A percentile compares a stretch with the other conserved stretches of the same genome.
Evolutionary conservation across 1,140 invertebrate genomes (phyloP).

Genomic region (Parasteatoda tepidariorum): DNA sequence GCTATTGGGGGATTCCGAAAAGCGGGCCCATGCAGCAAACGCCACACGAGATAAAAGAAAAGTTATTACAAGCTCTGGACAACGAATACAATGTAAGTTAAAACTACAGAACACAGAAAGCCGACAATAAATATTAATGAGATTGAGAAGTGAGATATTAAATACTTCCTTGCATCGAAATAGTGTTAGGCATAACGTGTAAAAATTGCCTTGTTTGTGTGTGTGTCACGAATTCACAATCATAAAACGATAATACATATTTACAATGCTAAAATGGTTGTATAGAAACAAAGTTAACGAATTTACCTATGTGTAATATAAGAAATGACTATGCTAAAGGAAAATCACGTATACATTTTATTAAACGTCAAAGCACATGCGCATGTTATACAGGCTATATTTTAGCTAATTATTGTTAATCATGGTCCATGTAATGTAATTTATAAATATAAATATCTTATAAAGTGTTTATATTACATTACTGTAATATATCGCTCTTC

Average conservation of each 20-base stretch:
- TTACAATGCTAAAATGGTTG: too few relatives aligned
- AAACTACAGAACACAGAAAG: not conserved
- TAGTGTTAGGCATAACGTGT: constrained; percentile 56
- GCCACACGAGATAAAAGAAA: constrained; percentile 75
- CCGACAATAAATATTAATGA: not conserved
- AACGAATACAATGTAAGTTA: constrained; percentile 75
- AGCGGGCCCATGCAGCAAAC: constrained; percentile 72
- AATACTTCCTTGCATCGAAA: not conserved
- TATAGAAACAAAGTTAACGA: too few relatives aligned
- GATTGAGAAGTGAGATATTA: not conserved
- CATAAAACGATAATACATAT: not conserved
- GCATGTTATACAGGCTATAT: not conserved
- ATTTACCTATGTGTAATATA: not conserved
- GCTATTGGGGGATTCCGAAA: constrained; percentile 49
- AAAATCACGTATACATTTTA: not conserved
- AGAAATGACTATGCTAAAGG: not conserved
- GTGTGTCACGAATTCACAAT: not conserved
- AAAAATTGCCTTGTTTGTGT: not conserved
- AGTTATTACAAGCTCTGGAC: constrained; percentile 75
- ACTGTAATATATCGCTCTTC: not conserved
- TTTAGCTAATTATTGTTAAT: not conserved
- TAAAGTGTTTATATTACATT: not conserved
- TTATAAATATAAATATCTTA: not conserved
- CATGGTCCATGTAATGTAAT: constrained; percentile 42
- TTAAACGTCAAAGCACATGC: constrained; percentile 58